These are phyloP conservation scores for Aspidapion aeneum DNA, from an alignment of 2,888 invertebrate species.

Conservation along the genomic window DNA sequence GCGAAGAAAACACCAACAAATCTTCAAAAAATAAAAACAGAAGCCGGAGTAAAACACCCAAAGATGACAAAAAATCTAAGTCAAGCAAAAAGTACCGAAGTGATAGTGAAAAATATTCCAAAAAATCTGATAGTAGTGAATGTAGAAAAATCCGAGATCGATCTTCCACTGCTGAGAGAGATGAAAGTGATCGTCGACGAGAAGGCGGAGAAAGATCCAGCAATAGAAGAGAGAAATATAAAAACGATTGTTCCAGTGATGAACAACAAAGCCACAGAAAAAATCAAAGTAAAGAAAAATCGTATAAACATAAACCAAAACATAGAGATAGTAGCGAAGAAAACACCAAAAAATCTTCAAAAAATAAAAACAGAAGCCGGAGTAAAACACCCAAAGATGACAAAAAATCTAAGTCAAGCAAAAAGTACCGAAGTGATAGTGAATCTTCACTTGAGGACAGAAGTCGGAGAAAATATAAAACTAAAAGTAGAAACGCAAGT, in stretches of 20 bases:
- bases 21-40: slow-evolving; percentile 7
- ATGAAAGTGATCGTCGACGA: no score
- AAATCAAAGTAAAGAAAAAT: slow-evolving; percentile 11
- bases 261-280: slow-evolving; percentile 4
- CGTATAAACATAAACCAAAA: slow-evolving; percentile 15
- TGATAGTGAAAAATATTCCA: no score
- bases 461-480: slow-evolving; percentile 16
- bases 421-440: slow-evolving; percentile 1
- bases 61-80: neutral
- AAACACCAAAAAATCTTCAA: slow-evolving; percentile 7
- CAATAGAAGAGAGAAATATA: slow-evolving; percentile 8
- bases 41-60: slow-evolving; percentile 5
- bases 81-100: neutral
- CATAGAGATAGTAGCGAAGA: neutral
- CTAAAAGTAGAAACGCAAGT: slow-evolving; percentile 17
- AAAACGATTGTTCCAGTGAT: neutral
- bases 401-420: no score
- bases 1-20: slow-evolving; percentile 5
- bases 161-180: no score
- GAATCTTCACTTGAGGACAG: slow-evolving; percentile 16
- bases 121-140: no score
- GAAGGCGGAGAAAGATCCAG: no score
- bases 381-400: no score
- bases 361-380: slow-evolving; percentile 8
- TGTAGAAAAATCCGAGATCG: no score